These are phyloP conservation scores for Gorsachius magnificus DNA, from an alignment of 2,797 vertebrate species.

Conservation along the genomic window DNA sequence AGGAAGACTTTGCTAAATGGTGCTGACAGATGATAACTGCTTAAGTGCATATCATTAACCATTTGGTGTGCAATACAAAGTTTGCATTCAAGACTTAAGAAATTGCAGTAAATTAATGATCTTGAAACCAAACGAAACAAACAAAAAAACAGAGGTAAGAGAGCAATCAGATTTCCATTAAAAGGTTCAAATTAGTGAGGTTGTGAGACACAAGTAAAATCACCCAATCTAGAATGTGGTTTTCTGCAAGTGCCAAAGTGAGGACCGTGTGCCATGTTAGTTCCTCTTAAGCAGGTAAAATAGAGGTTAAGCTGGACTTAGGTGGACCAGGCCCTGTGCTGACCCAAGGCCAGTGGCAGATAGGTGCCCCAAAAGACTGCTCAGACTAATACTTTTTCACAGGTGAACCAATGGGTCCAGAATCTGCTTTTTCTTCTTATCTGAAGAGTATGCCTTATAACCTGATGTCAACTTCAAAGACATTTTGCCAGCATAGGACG, in stretches of 20 bases:
- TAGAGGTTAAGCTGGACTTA: constrained; percentile 9
- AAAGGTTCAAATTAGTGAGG: not conserved
- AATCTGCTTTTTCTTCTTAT: constrained; percentile 51
- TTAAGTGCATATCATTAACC: not conserved
- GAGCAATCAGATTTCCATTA: not conserved
- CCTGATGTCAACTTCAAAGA: constrained; percentile 69
- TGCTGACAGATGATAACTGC: not conserved
- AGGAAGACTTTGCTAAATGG: not conserved
- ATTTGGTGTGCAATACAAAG: not conserved
- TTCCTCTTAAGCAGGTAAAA: not conserved
- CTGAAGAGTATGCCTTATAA: constrained; percentile 28
- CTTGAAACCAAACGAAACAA: not conserved
- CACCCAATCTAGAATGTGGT: not conserved
- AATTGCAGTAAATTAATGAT: not conserved
- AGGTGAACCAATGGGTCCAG: not conserved
- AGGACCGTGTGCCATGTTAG: not conserved
- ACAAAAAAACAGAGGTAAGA: not conserved
- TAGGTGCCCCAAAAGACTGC: not conserved
- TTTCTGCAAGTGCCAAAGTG: not conserved
- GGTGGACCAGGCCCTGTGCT: not conserved
- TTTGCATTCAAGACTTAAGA: not conserved
- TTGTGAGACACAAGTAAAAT: not conserved
- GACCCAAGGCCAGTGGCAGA: not conserved
- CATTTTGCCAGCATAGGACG: constrained; percentile 4
- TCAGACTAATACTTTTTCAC: not conserved